These are phyloP conservation scores for Lasiurus borealis DNA, from an alignment of 2,113 vertebrate species.

Conservation along the genomic window DNA sequence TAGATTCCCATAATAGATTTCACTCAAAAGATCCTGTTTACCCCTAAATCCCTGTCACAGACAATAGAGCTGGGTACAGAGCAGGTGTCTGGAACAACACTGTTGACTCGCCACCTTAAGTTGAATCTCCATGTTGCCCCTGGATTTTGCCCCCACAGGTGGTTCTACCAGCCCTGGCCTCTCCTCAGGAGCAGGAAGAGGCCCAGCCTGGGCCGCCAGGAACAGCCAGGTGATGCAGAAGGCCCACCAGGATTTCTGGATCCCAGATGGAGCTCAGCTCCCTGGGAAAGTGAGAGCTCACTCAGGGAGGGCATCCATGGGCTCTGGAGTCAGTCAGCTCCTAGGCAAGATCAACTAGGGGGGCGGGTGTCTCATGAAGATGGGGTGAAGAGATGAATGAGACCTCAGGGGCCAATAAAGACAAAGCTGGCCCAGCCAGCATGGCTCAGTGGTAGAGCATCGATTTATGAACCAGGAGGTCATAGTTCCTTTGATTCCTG, in stretches of 20 bases:
- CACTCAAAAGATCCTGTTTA: not conserved
- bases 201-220: constrained; percentile 35
- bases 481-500: too few relatives aligned
- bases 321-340: not conserved
- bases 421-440: too few relatives aligned
- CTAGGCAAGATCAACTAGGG: not conserved
- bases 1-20: not conserved
- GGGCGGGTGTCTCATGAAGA: not conserved
- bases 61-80: not conserved
- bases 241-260: constrained; percentile 59
- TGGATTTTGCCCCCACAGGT: not conserved
- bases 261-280: constrained; percentile 57
- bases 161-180: constrained; percentile 61
- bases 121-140: too few relatives aligned
- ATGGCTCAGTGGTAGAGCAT: too few relatives aligned
- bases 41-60: not conserved
- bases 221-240: constrained; percentile 60
- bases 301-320: constrained; percentile 35
- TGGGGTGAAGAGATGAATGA: not conserved
- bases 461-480: too few relatives aligned
- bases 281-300: constrained; percentile 33
- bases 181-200: constrained; percentile 60
- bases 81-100: not conserved
- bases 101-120: not conserved
- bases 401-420: not conserved